These are phyloP conservation scores for Mnemiopsis leidyi DNA, from an alignment of 37 sponge, comb jelly and placozoan genomes.

Conservation along the genomic window DNA sequence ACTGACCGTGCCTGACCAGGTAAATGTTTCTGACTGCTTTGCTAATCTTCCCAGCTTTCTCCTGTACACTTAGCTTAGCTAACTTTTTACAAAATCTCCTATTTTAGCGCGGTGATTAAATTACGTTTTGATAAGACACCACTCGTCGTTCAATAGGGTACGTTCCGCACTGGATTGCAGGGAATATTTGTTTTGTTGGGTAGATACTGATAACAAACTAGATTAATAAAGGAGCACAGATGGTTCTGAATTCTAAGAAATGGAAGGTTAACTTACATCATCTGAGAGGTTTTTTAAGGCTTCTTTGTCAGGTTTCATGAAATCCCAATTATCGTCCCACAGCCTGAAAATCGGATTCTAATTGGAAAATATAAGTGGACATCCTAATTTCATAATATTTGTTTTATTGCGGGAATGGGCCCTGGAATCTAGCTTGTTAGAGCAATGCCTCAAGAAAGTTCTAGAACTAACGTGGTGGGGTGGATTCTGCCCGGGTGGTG, in stretches of 20 bases:
- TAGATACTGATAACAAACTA: not conserved
- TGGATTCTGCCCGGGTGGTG: slow-evolving; percentile 28
- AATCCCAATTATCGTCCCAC: slow-evolving; percentile 60
- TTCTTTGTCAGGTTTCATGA: slow-evolving; percentile 40
- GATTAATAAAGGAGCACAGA: not conserved
- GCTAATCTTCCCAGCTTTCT: slow-evolving; percentile 23
- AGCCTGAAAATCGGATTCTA: slow-evolving; percentile 26
- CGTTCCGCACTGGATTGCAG: not conserved
- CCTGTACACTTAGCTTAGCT: not conserved
- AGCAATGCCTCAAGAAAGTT: not conserved
- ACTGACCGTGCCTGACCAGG: slow-evolving; percentile 53
- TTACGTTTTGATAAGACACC: not conserved
- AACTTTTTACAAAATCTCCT: not conserved
- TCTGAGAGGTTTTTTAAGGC: slow-evolving; percentile 5
- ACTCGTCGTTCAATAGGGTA: not conserved
- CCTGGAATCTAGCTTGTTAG: too few species aligned
- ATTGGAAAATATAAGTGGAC: not conserved
- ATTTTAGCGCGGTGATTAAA: not conserved
- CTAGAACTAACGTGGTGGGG: slow-evolving; percentile 29
- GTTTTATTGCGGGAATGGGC: too few species aligned
- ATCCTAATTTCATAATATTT: not conserved
- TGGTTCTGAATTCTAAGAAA: too few species aligned
- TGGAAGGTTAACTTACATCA: slow-evolving; percentile 24
- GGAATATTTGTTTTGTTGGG: not conserved
- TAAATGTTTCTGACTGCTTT: slow-evolving; percentile 33